These are phyloP conservation scores for Aporophyla nigra DNA, from an alignment of 2,888 invertebrate species.

Conservation along the genomic window DNA sequence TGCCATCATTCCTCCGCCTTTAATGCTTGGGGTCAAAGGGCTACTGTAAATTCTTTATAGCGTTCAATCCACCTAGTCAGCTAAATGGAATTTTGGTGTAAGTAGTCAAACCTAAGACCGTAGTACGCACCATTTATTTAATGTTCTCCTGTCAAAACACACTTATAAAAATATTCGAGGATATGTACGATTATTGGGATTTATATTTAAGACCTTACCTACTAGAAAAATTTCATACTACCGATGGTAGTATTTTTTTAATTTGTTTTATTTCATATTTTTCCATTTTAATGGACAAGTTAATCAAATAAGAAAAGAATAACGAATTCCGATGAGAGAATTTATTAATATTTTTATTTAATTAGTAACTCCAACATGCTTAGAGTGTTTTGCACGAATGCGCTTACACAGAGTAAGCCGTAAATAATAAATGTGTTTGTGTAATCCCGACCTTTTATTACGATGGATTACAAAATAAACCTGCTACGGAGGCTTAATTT, in stretches of 20 bases:
- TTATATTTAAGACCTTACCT: background rate
- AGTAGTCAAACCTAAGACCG: conserved; percentile 68
- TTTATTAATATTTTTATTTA: conserved; percentile 41
- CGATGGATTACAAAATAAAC: conserved; percentile 40
- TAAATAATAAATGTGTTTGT: conserved; percentile 44
- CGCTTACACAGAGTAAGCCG: conserved; percentile 16
- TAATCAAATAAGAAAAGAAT: conserved; percentile 15
- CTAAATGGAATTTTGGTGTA: conserved; percentile 82
- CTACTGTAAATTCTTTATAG: conserved; percentile 75
- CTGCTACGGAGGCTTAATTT: background rate
- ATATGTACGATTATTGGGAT: conserved; percentile 24
- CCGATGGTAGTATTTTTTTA: background rate
- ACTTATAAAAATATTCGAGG: conserved; percentile 30
- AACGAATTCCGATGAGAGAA: background rate
- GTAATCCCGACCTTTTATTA: conserved; percentile 34
- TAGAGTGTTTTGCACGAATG: conserved; percentile 28
- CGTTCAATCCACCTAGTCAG: conserved; percentile 72
- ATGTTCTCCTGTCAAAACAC: conserved; percentile 55
- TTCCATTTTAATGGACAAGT: background rate
- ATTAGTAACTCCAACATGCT: conserved; percentile 32
- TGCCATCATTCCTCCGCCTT: conserved; percentile 68
- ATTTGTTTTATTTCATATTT: background rate
- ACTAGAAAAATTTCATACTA: background rate
- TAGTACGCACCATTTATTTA: conserved; percentile 58
- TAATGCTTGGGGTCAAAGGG: conserved; percentile 73